These are phyloP conservation scores for Gallinago stenura DNA, from an alignment of 2,797 vertebrate species.

Conservation along the genomic window DNA sequence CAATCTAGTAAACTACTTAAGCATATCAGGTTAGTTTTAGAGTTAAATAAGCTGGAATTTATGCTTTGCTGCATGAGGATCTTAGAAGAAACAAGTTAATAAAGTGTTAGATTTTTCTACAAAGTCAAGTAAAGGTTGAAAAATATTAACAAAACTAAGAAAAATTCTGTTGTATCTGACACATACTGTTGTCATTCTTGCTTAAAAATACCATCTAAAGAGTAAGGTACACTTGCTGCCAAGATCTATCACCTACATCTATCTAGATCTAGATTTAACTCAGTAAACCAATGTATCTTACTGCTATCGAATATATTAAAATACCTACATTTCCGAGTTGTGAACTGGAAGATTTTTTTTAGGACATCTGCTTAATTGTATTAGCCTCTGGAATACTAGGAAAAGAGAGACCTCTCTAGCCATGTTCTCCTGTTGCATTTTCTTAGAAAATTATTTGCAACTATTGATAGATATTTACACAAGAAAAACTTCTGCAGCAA, in stretches of 20 bases:
- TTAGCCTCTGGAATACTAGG: neutral
- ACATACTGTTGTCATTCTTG: neutral
- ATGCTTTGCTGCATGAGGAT: neutral
- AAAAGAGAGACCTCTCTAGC: neutral
- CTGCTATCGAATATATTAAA: neutral
- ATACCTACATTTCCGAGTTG: neutral
- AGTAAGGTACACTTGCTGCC: neutral
- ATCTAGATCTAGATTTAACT: neutral
- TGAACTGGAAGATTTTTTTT: neutral
- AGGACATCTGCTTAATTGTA: neutral
- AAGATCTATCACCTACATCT: neutral
- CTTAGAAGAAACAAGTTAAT: neutral
- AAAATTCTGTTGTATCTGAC: neutral
- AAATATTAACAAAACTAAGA: neutral
- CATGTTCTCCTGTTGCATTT: neutral
- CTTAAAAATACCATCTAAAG: neutral
- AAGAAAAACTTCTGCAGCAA: neutral
- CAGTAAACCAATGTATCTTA: neutral
- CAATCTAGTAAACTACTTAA: neutral
- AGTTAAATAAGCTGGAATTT: neutral
- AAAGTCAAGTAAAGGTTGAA: neutral
- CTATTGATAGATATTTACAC: neutral
- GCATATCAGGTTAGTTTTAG: neutral
- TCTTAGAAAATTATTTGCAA: neutral
- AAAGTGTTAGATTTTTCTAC: neutral